A percentile compares a stretch with the other conserved stretches of the same genome.
phyloP scores from a whole-genome alignment of 2,797 vertebrate genomes.

The Pygocentrus nattereri region DNA sequence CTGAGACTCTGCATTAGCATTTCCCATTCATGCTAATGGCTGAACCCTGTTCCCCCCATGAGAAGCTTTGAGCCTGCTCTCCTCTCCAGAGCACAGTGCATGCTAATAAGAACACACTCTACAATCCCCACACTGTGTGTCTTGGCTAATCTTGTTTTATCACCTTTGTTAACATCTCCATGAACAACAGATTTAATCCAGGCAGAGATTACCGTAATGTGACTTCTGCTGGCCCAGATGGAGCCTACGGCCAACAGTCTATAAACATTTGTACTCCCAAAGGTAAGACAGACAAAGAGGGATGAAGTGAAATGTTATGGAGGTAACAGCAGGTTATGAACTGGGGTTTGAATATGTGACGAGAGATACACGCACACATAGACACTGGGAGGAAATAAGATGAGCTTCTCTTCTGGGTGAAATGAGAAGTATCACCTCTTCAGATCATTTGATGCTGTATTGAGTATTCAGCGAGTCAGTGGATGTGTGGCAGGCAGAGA shows the following conservation, averaged over 20 bases:
- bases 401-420: constrained; percentile 43
- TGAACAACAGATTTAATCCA: constrained; percentile 84
- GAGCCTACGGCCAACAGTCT: constrained; percentile 57
- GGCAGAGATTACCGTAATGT: constrained; percentile 81
- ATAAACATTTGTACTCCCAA: constrained; percentile 65
- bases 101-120: constrained; percentile 77
- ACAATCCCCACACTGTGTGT: constrained; percentile 71
- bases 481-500: constrained; percentile 68
- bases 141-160: constrained; percentile 84
- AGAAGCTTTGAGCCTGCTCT: constrained; percentile 67
- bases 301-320: constrained; percentile 54
- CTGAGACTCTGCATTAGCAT: constrained; percentile 79
- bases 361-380: background rate
- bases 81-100: constrained; percentile 75
- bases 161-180: constrained; percentile 86
- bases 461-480: constrained; percentile 73
- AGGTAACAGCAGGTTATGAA: constrained; percentile 56
- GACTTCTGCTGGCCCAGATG: constrained; percentile 73
- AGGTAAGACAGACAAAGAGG: constrained; percentile 56
- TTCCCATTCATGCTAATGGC: constrained; percentile 78
- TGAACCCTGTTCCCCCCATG: constrained; percentile 76
- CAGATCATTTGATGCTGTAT: constrained; percentile 77
- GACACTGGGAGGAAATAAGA: background rate
- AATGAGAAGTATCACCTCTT: constrained; percentile 68
- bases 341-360: constrained; percentile 45